These are phyloP conservation scores for Amniataba percoides DNA, from an alignment of 2,797 vertebrate species.

Conservation along the genomic window DNA sequence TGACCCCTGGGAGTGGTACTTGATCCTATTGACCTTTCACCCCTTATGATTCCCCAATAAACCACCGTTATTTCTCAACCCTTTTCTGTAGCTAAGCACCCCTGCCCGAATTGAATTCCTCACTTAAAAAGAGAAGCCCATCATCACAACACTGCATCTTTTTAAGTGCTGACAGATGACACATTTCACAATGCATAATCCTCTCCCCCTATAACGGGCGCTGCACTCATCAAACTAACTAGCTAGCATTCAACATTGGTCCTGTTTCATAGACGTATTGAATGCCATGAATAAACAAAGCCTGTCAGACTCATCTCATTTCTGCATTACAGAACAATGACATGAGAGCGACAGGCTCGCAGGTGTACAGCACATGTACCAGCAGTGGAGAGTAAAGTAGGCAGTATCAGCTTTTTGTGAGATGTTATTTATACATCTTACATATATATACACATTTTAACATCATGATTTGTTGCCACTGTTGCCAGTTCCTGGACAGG, in stretches of 20 bases:
- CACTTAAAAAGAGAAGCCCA: constrained; percentile 81
- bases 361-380: constrained; percentile 53
- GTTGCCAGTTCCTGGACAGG: neutral
- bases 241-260: constrained; percentile 54
- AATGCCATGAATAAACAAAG: constrained; percentile 55
- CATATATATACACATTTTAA: constrained; percentile 15
- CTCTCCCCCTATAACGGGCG: constrained; percentile 48
- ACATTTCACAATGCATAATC: constrained; percentile 70
- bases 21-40: constrained; percentile 55
- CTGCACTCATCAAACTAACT: constrained; percentile 63
- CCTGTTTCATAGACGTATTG: constrained; percentile 54
- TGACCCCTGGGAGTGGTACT: constrained; percentile 70
- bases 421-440: constrained; percentile 27
- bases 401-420: constrained; percentile 6
- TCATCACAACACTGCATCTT: constrained; percentile 67
- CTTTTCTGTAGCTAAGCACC: constrained; percentile 33
- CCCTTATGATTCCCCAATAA: constrained; percentile 31
- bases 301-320: constrained; percentile 61
- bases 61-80: constrained; percentile 27
- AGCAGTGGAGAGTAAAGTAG: constrained; percentile 43
- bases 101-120: constrained; percentile 57
- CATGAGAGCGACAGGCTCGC: constrained; percentile 48
- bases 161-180: constrained; percentile 73
- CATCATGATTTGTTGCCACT: constrained; percentile 4
- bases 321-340: constrained; percentile 53